Evolutionary conservation across 2,888 invertebrate genomes (phyloP).

Genomic region (Geophilus truncorum): DNA sequence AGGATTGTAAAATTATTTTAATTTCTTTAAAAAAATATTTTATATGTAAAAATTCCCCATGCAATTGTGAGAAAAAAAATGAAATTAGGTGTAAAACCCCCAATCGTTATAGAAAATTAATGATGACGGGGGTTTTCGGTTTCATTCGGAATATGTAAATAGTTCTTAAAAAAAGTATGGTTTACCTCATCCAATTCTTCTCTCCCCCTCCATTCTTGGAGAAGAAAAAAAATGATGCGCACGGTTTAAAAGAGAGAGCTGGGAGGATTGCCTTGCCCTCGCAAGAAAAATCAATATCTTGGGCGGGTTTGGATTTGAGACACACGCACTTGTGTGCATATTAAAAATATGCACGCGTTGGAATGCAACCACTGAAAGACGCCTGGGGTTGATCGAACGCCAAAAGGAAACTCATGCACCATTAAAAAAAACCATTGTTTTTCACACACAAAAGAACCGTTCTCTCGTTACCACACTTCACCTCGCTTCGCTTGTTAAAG

Average conservation of each 20-base stretch:
- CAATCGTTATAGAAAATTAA: not conserved
- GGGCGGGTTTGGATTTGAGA: not conserved
- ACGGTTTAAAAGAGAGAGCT: not conserved
- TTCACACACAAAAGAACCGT: not conserved
- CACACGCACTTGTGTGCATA: constrained; percentile 28
- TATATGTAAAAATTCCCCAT: too few species aligned
- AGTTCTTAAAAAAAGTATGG: not conserved
- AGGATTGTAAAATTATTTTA: too few species aligned
- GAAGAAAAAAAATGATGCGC: not conserved
- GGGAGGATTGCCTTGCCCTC: not conserved
- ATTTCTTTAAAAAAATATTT: too few species aligned
- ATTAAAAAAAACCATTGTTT: not conserved
- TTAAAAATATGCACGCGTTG: constrained; percentile 29
- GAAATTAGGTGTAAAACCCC: too few species aligned
- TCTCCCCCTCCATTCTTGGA: too few species aligned
- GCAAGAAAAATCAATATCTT: constrained; percentile 28
- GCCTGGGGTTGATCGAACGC: not conserved
- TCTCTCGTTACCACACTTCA: too few species aligned
- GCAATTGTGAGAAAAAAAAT: too few species aligned
- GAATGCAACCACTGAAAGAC: not conserved
- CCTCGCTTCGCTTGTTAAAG: too few species aligned
- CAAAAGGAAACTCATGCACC: not conserved
- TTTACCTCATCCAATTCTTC: too few species aligned
- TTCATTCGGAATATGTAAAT: not conserved
- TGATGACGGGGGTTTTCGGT: not conserved